phyloP scores from a whole-genome alignment of 1,140 invertebrate genomes.

The Paraescarpia echinospica region DNA sequence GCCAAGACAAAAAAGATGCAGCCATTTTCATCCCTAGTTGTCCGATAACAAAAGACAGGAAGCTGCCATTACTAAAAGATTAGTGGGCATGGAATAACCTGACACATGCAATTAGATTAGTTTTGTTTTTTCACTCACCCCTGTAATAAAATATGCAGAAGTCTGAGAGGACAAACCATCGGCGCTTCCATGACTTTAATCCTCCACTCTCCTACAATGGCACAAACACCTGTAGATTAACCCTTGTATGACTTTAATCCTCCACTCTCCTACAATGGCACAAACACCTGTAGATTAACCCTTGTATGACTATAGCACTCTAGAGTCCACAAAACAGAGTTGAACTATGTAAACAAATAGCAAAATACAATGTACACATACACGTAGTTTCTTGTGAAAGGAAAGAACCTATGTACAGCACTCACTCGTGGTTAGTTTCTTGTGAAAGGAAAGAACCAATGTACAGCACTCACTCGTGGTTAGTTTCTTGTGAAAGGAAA shows the following conservation, averaged over 20 bases:
- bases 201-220: conserved; percentile 41
- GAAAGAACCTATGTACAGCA: too few relatives aligned
- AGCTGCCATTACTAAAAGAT: neutral
- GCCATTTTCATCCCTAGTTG: neutral
- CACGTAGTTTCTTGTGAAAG: too few relatives aligned
- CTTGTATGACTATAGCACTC: conserved; percentile 61
- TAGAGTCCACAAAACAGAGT: too few relatives aligned
- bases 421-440: too few relatives aligned
- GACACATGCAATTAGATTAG: neutral
- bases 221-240: conserved; percentile 10
- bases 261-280: conserved; percentile 39
- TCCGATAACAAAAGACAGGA: neutral
- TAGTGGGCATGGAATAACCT: neutral
- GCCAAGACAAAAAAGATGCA: neutral
- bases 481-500: too few relatives aligned
- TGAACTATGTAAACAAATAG: too few relatives aligned
- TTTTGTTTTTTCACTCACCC: conserved; percentile 64
- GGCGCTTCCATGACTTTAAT: conserved; percentile 89
- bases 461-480: too few relatives aligned
- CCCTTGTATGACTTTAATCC: conserved; percentile 61
- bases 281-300: neutral
- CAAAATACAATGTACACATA: too few relatives aligned
- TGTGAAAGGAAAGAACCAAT: too few relatives aligned
- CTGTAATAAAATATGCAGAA: conserved; percentile 95
- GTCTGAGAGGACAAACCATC: conserved; percentile 92